Base-by-base conservation (phyloP, 2,113 vertebrate genomes). In the Aspidoscelis tigris region DNA sequence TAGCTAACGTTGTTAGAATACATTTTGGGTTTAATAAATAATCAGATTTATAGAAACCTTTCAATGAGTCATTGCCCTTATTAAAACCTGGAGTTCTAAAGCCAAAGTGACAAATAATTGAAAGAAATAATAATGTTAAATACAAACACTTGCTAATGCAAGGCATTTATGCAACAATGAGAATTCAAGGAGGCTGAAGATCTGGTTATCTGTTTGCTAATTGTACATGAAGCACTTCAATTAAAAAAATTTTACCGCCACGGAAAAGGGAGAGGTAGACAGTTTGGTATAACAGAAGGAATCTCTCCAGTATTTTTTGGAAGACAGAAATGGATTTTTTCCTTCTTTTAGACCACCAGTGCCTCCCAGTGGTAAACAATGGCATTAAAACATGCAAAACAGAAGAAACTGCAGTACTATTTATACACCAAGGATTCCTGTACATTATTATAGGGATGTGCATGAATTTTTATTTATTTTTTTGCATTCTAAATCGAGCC, bases 351-450 rank as follows among this genome's bases (percentile, higher is more conserved):
- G 93, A 92, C 92, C 89, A 1, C 86, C 90, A 94, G 93, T 84
- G 96, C 94, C 96, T 90, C 89, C 95, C 93, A 89, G 95, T 92
- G 96, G 81, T 85, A 79, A 77, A 81, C 33, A 69, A 77, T 26
- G 18, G 26, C 80, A 8, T 78, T 47, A 39, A 2, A 0, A 22
- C 68, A n/a, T 9, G 4, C 21, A 8, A 8, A 43, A 22, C 20
- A 11, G 7, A 18, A 71, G 24, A 0, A 0, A 4, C 39, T 0
- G 39, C 3, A 22, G 70, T 11, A 7, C 18, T 1, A 16, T 11
- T 18, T 20, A 58, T 12, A 61, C 14, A 61, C 14, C 18, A 61
- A 18, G 18, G 58, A 61, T 4, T 18, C 18, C 4, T 61, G 14
- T 18, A 9, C 55, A 33, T 33, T 33, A 33, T 33, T 33, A 33